A percentile compares a stretch with the other conserved stretches of the same genome.
Conservation (phyloP, 2,797 vertebrate genomes). For the Acestrorhynchus altus region DNA sequence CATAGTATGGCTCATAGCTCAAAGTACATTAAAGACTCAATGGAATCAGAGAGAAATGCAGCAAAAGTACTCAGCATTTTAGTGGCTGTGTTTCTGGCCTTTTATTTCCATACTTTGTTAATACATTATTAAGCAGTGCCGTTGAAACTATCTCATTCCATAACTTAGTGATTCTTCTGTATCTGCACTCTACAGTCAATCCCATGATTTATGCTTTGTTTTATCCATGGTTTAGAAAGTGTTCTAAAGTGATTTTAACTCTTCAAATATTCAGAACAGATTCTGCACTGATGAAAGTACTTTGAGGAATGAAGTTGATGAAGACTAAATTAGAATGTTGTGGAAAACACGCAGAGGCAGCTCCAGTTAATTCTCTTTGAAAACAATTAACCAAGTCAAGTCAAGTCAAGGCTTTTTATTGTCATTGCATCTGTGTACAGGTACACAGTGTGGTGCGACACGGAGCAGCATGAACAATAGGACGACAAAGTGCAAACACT, state of each 20-base stretch:
- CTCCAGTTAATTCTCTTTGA: too few species aligned
- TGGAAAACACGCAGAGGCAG: too few species aligned
- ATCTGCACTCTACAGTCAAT: slow-evolving; percentile 17
- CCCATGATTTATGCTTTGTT: slow-evolving; percentile 30
- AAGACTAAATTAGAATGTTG: too few species aligned
- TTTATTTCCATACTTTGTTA: slow-evolving; percentile 52
- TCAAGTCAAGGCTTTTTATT: too few species aligned
- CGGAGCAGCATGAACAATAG: too few species aligned
- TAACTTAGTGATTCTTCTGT: neutral
- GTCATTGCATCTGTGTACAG: too few species aligned
- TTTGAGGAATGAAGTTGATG: neutral
- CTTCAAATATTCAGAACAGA: slow-evolving; percentile 12
- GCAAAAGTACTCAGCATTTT: slow-evolving; percentile 47
- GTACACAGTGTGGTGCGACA: too few species aligned
- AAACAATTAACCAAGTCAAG: too few species aligned
- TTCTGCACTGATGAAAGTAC: neutral
- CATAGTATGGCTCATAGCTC: neutral
- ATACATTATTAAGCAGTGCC: slow-evolving; percentile 10
- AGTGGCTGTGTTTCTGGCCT: slow-evolving; percentile 45
- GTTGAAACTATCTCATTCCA: neutral
- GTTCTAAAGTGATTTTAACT: slow-evolving; percentile 21
- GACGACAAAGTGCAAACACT: too few species aligned
- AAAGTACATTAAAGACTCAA: neutral
- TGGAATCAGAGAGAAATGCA: slow-evolving; percentile 52
- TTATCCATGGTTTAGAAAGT: slow-evolving; percentile 34